phyloP scores from a whole-genome alignment of 2,113 vertebrate species.

The Apodemus sylvaticus region DNA sequence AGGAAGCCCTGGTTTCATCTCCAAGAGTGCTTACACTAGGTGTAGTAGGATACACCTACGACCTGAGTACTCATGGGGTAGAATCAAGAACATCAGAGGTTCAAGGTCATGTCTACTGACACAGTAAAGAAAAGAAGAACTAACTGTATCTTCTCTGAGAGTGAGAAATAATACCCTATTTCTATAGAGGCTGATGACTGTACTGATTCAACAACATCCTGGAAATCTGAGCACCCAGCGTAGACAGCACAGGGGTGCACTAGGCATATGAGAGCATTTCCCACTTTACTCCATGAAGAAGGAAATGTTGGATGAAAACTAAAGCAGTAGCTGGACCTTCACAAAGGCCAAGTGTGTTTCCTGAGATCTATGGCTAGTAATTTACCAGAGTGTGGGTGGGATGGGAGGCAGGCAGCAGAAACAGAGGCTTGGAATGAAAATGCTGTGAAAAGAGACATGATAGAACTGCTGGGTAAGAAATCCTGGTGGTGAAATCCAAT shows the following conservation, averaged over 20 bases:
- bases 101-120: not conserved
- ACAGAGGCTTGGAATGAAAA: not conserved
- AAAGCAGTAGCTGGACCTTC: not conserved
- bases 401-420: not conserved
- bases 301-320: not conserved
- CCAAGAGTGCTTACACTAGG: not conserved
- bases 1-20: not conserved
- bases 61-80: not conserved
- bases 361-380: no score
- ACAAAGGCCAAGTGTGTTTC: not conserved
- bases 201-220: not conserved
- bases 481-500: not conserved
- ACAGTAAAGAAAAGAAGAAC: not conserved
- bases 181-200: not conserved
- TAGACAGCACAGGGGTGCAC: not conserved
- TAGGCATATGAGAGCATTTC: not conserved
- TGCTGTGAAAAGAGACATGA: conserved; percentile 31
- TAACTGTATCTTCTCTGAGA: not conserved
- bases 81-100: not conserved
- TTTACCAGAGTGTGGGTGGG: not conserved
- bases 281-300: not conserved
- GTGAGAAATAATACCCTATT: conserved; percentile 28
- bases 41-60: no score
- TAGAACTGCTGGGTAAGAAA: conserved; percentile 5
- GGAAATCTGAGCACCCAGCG: no score